Conservation (phyloP, 2,888 invertebrate genomes). For the Orthosia gothica region DNA sequence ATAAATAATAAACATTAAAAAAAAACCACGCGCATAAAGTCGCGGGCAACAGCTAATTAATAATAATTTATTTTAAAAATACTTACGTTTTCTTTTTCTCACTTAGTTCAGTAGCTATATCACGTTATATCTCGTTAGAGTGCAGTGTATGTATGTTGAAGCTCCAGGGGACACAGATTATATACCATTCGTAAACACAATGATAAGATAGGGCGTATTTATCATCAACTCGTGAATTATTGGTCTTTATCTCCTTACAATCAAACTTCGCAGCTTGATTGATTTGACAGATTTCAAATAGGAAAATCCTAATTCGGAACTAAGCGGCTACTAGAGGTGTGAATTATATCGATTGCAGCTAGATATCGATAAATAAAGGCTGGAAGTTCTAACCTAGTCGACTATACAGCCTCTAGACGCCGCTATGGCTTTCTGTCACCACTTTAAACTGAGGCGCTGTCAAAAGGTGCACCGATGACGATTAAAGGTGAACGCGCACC, state of each 20-base stretch:
- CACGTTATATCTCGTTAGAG: background rate
- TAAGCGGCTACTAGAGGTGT: background rate
- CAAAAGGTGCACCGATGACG: too few species aligned
- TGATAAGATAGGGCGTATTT: constrained; percentile 6
- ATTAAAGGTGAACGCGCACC: too few species aligned
- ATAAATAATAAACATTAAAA: too few species aligned
- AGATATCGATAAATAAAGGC: too few species aligned
- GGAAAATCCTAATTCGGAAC: background rate
- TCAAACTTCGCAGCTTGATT: background rate
- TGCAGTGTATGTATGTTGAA: background rate
- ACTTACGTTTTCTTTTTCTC: constrained; percentile 5
- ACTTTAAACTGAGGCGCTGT: too few species aligned
- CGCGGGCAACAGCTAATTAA: too few species aligned
- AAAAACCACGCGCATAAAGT: too few species aligned
- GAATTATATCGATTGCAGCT: too few species aligned
- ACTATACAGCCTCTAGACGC: too few species aligned
- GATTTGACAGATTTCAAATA: background rate
- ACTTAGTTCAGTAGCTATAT: background rate
- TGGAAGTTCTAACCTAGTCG: too few species aligned
- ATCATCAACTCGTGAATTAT: background rate
- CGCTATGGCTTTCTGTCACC: too few species aligned
- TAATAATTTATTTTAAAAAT: background rate
- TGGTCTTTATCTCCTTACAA: background rate
- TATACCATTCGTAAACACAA: background rate
- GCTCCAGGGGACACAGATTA: background rate